These are phyloP conservation scores for Xanthia togata DNA, from an alignment of 2,888 invertebrate species.

Conservation along the genomic window DNA sequence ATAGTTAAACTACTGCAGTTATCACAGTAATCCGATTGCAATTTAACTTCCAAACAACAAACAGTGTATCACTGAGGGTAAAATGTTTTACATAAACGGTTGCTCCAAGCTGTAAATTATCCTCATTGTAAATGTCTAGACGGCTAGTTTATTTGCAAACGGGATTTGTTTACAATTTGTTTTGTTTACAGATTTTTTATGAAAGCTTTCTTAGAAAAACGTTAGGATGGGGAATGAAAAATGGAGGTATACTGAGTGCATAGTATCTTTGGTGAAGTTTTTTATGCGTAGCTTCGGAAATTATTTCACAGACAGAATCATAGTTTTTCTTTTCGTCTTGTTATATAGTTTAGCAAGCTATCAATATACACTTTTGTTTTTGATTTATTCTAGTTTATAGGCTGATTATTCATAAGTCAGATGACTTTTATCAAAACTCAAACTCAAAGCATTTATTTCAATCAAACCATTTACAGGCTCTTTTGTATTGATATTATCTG, in stretches of 20 bases:
- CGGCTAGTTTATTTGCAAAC: constrained; percentile 18
- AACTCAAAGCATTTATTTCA: neutral
- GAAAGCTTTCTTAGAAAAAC: neutral
- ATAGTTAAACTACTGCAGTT: constrained; percentile 3
- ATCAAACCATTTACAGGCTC: neutral
- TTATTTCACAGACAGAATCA: neutral
- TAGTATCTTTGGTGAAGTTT: neutral
- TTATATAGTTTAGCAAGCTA: neutral
- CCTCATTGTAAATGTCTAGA: constrained; percentile 42
- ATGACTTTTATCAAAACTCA: neutral
- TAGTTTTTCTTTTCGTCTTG: neutral
- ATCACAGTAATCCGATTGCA: constrained; percentile 8
- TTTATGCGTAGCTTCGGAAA: neutral
- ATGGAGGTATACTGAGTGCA: neutral
- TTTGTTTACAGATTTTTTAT: constrained; percentile 17
- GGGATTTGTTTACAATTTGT: constrained; percentile 19
- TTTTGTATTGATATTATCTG: neutral
- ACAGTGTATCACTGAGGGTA: constrained; percentile 8
- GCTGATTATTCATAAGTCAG: neutral
- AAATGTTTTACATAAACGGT: constrained; percentile 40
- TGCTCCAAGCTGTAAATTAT: constrained; percentile 31
- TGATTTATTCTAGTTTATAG: neutral
- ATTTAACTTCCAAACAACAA: constrained; percentile 26
- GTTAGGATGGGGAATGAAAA: neutral
- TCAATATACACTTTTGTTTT: neutral